Evolutionary conservation across 2,113 vertebrate species (phyloP).

Genomic region (Mionectes macconnelli): DNA sequence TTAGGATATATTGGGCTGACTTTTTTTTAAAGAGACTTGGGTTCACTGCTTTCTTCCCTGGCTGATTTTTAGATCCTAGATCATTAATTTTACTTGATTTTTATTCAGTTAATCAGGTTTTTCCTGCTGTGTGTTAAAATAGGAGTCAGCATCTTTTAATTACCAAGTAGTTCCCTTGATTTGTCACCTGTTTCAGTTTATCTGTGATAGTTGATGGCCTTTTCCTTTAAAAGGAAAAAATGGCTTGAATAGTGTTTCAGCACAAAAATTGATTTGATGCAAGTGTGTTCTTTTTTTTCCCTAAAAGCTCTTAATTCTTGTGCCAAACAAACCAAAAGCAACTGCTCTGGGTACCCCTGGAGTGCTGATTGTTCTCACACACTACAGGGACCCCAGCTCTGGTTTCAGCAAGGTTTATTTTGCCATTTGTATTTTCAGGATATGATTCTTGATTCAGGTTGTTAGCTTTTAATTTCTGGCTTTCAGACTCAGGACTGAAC

Average conservation of each 20-base stretch:
- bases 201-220: not conserved
- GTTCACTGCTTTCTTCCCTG: not conserved
- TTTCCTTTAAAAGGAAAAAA: not conserved
- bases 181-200: not conserved
- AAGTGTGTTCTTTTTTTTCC: not conserved
- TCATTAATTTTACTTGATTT: not conserved
- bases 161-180: not conserved
- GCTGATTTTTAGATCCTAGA: not conserved
- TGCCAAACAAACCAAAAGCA: not conserved
- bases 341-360: not conserved
- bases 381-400: not conserved
- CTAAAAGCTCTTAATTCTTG: not conserved
- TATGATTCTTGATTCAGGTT: not conserved
- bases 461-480: not conserved
- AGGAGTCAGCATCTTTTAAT: not conserved
- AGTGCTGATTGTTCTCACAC: not conserved
- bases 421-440: not conserved
- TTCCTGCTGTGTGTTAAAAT: not conserved
- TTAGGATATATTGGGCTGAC: not conserved
- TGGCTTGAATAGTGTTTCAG: not conserved
- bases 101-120: not conserved
- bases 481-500: not conserved
- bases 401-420: not conserved
- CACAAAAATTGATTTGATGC: not conserved
- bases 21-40: not conserved